Percentiles rank a stretch among this genome's conserved stretches.
These are phyloP conservation scores for Illadopsis cleaveri DNA, from an alignment of 2,113 vertebrate genomes.

Conservation along the genomic window DNA sequence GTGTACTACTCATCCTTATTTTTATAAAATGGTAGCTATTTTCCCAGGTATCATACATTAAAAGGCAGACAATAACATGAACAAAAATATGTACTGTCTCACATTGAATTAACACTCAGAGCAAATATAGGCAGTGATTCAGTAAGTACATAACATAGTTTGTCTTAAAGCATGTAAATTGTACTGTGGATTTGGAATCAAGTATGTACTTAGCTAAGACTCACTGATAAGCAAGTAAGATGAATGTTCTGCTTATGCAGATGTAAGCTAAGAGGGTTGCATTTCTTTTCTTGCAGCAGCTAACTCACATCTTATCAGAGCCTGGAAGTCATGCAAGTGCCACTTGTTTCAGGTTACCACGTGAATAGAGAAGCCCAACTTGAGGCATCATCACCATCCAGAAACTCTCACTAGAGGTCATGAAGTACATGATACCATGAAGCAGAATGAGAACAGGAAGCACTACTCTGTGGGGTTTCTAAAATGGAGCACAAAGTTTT, in stretches of 20 bases:
- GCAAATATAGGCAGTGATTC: neutral
- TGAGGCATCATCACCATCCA: neutral
- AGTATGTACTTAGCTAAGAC: neutral
- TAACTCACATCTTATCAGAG: neutral
- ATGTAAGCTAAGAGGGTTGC: neutral
- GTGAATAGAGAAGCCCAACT: neutral
- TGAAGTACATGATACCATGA: neutral
- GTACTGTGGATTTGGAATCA: neutral
- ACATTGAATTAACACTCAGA: neutral
- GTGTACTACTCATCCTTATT: neutral
- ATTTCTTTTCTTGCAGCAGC: neutral
- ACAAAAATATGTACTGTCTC: neutral
- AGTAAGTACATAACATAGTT: neutral
- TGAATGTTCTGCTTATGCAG: neutral
- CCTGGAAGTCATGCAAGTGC: neutral
- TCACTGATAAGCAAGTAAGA: neutral
- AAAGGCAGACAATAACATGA: neutral
- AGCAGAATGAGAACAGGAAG: neutral
- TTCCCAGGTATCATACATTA: neutral
- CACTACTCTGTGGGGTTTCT: neutral
- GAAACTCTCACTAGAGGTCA: neutral
- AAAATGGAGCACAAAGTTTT: neutral
- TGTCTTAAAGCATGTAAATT: neutral
- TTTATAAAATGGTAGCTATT: neutral
- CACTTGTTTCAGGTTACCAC: neutral